These are phyloP conservation scores for Cheilosia variabilis DNA, from an alignment of 2,888 invertebrate species.

Conservation along the genomic window DNA sequence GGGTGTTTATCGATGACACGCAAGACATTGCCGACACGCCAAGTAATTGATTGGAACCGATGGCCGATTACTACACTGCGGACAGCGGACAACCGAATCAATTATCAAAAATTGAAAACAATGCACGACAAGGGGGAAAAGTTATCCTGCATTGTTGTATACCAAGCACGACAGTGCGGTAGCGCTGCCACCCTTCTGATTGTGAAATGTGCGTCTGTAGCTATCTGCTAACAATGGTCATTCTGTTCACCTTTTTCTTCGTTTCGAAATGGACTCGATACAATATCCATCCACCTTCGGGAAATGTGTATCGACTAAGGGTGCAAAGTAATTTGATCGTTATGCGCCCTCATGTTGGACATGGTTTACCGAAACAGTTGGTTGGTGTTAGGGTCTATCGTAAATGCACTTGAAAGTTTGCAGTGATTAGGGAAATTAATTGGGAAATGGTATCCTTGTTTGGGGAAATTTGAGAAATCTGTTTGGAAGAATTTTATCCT, in stretches of 20 bases:
- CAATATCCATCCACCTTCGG: slow-evolving; percentile 36
- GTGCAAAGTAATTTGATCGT: slow-evolving; percentile 64
- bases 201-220: neutral
- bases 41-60: slow-evolving; percentile 74
- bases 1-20: slow-evolving; percentile 74
- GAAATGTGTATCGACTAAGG: slow-evolving; percentile 33
- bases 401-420: slow-evolving; percentile 58
- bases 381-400: slow-evolving; percentile 29
- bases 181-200: slow-evolving; percentile 48
- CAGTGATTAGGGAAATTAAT: slow-evolving; percentile 67
- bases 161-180: neutral
- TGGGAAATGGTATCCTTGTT: slow-evolving; percentile 51
- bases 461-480: slow-evolving; percentile 59
- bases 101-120: slow-evolving; percentile 76
- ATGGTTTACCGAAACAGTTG: slow-evolving; percentile 38
- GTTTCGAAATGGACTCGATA: slow-evolving; percentile 32
- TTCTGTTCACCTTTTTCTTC: slow-evolving; percentile 53
- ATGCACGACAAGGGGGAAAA: slow-evolving; percentile 42
- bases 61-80: slow-evolving; percentile 59
- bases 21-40: slow-evolving; percentile 61
- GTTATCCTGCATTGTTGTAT: slow-evolving; percentile 13
- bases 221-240: slow-evolving; percentile 51
- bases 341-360: slow-evolving; percentile 62
- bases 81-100: slow-evolving; percentile 71
- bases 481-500: slow-evolving; percentile 25